Evolutionary conservation across 2,797 vertebrate genomes (phyloP).

Genomic region (Sphaeramia orbicularis): DNA sequence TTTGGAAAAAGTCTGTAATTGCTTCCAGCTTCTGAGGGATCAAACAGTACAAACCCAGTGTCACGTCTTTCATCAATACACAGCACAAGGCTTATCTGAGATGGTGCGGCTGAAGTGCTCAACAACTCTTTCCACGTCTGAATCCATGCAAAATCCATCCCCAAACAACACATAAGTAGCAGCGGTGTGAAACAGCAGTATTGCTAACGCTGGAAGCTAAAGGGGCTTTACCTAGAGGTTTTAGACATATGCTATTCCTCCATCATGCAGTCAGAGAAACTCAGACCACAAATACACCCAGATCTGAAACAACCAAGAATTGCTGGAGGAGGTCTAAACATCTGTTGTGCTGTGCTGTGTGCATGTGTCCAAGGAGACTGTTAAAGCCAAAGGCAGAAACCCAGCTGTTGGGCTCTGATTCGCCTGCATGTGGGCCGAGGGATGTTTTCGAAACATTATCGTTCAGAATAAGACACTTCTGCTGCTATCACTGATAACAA

Average conservation of each 20-base stretch:
- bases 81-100: slow-evolving; percentile 41
- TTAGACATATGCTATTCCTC: slow-evolving; percentile 20
- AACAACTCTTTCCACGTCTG: neutral
- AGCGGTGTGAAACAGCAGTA: neutral
- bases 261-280: slow-evolving; percentile 26
- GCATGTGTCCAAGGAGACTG: slow-evolving; percentile 65
- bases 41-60: slow-evolving; percentile 45
- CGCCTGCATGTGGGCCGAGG: slow-evolving; percentile 33
- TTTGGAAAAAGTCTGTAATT: slow-evolving; percentile 79
- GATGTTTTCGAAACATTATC: slow-evolving; percentile 52
- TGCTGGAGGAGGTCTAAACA: slow-evolving; percentile 69
- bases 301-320: slow-evolving; percentile 31
- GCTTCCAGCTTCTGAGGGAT: slow-evolving; percentile 79
- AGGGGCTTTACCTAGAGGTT: neutral
- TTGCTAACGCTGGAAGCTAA: neutral
- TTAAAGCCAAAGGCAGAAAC: slow-evolving; percentile 64
- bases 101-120: slow-evolving; percentile 13
- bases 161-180: neutral
- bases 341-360: slow-evolving; percentile 68
- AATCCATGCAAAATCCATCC: neutral
- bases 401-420: slow-evolving; percentile 73
- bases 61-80: slow-evolving; percentile 67
- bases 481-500: slow-evolving; percentile 3
- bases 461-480: slow-evolving; percentile 22
- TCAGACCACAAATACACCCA: slow-evolving; percentile 20